A percentile compares a stretch with the other conserved stretches of the same genome.
Conservation (phyloP, 2,888 invertebrate species). For the Rhorus exstirpatorius region DNA sequence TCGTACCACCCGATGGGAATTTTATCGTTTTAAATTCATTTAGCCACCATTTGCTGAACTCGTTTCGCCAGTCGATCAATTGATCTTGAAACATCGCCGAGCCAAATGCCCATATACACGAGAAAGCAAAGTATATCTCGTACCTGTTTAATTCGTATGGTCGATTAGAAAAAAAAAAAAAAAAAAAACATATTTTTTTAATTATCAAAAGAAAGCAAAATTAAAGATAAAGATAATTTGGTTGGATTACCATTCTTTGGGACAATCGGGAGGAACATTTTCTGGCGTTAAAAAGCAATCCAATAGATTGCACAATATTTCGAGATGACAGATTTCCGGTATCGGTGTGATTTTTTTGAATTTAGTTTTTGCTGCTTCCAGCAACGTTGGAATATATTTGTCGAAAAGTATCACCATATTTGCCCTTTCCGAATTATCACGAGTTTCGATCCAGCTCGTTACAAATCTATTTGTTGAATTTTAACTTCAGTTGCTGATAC, state of each 20-base stretch:
- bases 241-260: conserved; percentile 92
- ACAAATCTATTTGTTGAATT: conserved; percentile 90
- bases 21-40: conserved; percentile 97
- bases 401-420: conserved; percentile 95
- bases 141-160: conserved; percentile 87
- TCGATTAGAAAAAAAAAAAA: conserved; percentile 51
- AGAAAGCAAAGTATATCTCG: conserved; percentile 97
- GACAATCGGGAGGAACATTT: conserved; percentile 94
- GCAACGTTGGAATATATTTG: conserved; percentile 95
- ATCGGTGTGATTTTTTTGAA: conserved; percentile 97
- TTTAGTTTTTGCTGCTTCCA: conserved; percentile 91
- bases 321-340: conserved; percentile 95
- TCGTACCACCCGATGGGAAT: conserved; percentile 93
- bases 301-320: conserved; percentile 94
- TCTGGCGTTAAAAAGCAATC: conserved; percentile 94
- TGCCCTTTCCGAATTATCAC: conserved; percentile 91
- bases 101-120: conserved; percentile 97
- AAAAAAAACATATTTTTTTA: not conserved
- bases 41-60: conserved; percentile 98
- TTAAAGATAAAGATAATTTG: not conserved
- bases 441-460: conserved; percentile 94
- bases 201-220: conserved; percentile 19
- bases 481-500: no score
- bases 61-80: conserved; percentile 95
- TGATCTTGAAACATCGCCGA: conserved; percentile 97